Base-by-base conservation (phyloP, 2,888 invertebrate species). In the Lamellibrachia satsuma region DNA sequence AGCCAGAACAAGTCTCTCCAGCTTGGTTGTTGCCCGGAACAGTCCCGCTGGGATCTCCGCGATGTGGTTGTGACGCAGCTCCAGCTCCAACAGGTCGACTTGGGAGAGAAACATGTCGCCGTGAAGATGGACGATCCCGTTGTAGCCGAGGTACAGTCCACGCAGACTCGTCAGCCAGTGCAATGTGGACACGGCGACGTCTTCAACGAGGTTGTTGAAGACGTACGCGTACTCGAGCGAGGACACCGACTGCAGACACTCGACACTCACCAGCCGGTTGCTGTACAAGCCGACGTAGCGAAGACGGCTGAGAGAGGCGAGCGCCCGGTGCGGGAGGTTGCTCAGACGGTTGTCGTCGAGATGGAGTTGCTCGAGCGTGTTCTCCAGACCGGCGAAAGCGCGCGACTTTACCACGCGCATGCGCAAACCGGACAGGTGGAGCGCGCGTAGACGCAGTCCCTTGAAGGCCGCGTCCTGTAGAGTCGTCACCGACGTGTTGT, bases 101-200 rank as follows among this genome's bases (percentile, higher is more conserved):
- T 92, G 93, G 9, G 90, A 60, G 6, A 90, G 27, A 39, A 93
- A 93, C 39, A 93, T 11, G 39, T 92, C 93, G 6, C 52, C 90
- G 39, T 91, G 93, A 7, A 93, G 90, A 11, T 90, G 55, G 27
- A 27, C 15, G 27, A 93, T n/a, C 55, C 39, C 22, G 90, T 93
- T 93, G 27, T 90, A 75, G 90, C 92, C 75, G n/a, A 93, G 93
- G 90, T 92, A 91, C 7, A 93, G 92, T 4, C 90, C 52, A 22
- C 75, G 75, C 75, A 75, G 22, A 15, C 22, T 11, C 75, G 75
- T 75, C 75, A 75, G n/a, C 75, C 4, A 75, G 22, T n/a, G 22
- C 11, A 75, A n/a, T 22, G 11, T 22, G 75, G 75, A 11, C 75
- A n/a, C 15, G 22, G 75, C 75, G 22, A 75, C 22, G 22, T 75